Conservation (phyloP, 2,888 invertebrate genomes). For the Elmis aenea region DNA sequence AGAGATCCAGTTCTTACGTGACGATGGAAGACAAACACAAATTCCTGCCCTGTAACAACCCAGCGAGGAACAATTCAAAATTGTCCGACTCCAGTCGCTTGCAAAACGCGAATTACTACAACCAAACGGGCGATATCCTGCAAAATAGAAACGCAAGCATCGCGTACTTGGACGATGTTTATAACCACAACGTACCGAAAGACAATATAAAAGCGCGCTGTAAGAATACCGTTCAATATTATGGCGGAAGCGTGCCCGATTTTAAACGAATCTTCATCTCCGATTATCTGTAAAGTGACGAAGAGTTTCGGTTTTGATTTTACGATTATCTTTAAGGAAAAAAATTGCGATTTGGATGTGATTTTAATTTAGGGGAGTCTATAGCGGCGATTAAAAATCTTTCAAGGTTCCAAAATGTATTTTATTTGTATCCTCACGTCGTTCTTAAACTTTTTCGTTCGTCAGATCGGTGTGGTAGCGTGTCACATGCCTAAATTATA, state of each 20-base stretch:
- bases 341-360: no score
- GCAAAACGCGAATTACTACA: slow-evolving; percentile 7
- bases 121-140: slow-evolving; percentile 18
- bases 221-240: slow-evolving; percentile 35
- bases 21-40: slow-evolving; percentile 33
- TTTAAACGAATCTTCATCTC: slow-evolving; percentile 54
- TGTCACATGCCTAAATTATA: no score
- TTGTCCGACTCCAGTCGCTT: slow-evolving; percentile 1
- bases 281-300: slow-evolving; percentile 44
- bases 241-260: slow-evolving; percentile 52
- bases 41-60: slow-evolving; percentile 2
- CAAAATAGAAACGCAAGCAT: slow-evolving; percentile 9
- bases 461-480: no score
- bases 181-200: slow-evolving; percentile 12
- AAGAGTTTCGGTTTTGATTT: no score
- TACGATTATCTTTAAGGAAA: no score
- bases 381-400: no score
- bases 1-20: slow-evolving; percentile 40
- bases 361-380: no score
- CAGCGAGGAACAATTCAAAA: neutral
- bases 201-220: slow-evolving; percentile 24
- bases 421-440: no score
- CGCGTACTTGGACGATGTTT: slow-evolving; percentile 16
- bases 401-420: no score
- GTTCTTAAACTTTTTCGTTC: no score